Evolutionary conservation across 2,113 vertebrate species (phyloP).

Genomic region (Melanerpes formicivorus): DNA sequence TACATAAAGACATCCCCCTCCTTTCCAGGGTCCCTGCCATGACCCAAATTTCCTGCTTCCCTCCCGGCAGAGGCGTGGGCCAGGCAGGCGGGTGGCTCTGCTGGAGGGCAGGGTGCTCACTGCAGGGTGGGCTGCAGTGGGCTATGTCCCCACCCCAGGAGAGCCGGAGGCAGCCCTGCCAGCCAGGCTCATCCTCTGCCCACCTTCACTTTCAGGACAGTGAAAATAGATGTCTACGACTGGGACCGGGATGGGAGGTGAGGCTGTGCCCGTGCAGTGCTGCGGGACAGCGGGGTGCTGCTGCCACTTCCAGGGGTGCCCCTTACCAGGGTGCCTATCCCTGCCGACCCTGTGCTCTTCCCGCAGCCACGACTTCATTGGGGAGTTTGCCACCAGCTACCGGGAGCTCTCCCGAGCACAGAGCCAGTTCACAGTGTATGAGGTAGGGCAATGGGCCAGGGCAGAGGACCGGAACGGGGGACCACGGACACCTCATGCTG

Average conservation of each 20-base stretch:
- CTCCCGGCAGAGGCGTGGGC: background rate
- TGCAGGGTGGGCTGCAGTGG: accelerated
- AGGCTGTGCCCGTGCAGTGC: background rate
- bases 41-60: conserved; percentile 15
- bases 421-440: conserved; percentile 94
- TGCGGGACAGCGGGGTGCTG: background rate
- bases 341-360: accelerated
- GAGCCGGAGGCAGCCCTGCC: background rate
- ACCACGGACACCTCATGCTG: accelerated
- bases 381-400: conserved; percentile 98
- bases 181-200: background rate
- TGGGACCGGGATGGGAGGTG: conserved; percentile 99
- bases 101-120: background rate
- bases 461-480: background rate
- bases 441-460: conserved; percentile 72
- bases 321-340: background rate
- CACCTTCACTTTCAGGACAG: conserved; percentile 81
- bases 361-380: conserved; percentile 94
- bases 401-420: conserved; percentile 94
- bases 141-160: background rate
- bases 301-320: background rate
- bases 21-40: background rate
- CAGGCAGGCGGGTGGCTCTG: background rate
- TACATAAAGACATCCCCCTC: conserved; percentile 30
- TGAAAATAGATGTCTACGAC: conserved; percentile 96